Base-by-base conservation (phyloP, 2,113 vertebrate genomes). In the Addax nasomaculatus region DNA sequence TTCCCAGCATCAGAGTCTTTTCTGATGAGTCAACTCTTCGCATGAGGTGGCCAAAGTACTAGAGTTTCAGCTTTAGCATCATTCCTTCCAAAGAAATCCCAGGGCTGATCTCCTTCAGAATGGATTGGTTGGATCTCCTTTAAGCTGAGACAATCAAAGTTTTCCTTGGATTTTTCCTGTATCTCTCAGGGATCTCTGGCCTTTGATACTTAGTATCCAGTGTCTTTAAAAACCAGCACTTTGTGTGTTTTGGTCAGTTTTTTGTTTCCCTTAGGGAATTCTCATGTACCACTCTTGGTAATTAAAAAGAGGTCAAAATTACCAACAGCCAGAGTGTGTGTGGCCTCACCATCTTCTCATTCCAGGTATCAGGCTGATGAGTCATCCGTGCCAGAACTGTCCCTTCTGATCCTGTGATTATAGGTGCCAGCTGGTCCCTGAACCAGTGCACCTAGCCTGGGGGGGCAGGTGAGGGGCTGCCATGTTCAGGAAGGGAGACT, bases 301-400 rank as follows among this genome's bases (percentile, higher is more conserved):
- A 95, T 85, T 78, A 85, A 89, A 93, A 95, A 45, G 10, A 91
- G 51, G 58, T 84, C 58, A 89, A 84, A 95, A 73, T 47, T 49
- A 70, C 9, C 7, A 80, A 23, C 33, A 3, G 33, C 70, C 55
- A 47, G 39, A 96, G 39, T 49, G 19, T 36, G 70, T 78, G 36
- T 70, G 67, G 36, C 30, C 51, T 84, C 13, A 14, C 12, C 12
- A 29, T 53, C 51, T 88, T 90, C 39, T 92, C 47, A 89, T 58
- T 39, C 89, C 83, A 83, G 51, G 27, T 30, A 64, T 49, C 27
- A 55, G 36, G 53, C 39, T 92, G 16, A 67, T 78, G 76, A 39
- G n/a, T 60, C 83, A 93, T 51, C 8, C 27, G 62, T 39, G 29
- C 10, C 58, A 94, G 51, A 43, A 93, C 6, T 70, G 21, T 43